Evolutionary conservation across 2,888 invertebrate species (phyloP).

Genomic region (Tillus elongatus): DNA sequence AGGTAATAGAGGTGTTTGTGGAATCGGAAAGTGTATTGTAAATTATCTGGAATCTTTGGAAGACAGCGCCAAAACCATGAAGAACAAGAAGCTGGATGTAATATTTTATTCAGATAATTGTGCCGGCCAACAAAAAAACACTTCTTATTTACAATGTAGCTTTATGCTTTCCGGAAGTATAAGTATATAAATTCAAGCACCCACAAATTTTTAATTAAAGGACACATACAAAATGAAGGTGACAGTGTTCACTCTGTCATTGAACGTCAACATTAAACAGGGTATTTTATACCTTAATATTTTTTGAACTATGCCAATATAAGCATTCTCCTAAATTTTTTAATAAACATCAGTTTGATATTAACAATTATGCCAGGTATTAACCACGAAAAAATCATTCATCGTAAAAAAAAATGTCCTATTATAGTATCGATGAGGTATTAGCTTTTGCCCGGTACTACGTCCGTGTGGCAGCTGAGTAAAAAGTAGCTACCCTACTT

Average conservation of each 20-base stretch:
- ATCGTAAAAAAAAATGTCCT: no score
- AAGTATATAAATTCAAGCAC: slow-evolving; percentile 9
- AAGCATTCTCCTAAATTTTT: no score
- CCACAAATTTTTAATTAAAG: slow-evolving; percentile 13
- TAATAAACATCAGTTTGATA: no score
- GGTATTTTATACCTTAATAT: no score
- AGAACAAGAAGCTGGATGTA: slow-evolving; percentile 6
- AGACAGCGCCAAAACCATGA: not conserved
- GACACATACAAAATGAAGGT: slow-evolving; percentile 14
- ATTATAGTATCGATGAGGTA: no score
- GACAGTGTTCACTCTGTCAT: slow-evolving; percentile 12
- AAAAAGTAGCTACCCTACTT: no score
- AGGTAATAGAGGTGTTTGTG: slow-evolving; percentile 27
- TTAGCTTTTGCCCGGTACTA: no score
- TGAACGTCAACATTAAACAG: no score
- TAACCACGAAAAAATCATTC: no score
- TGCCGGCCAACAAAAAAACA: slow-evolving; percentile 15
- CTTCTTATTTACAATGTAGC: slow-evolving; percentile 9
- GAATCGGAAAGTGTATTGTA: slow-evolving; percentile 27
- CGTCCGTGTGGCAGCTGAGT: no score
- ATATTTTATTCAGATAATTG: slow-evolving; percentile 16
- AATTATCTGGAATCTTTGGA: slow-evolving; percentile 21
- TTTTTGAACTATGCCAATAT: no score
- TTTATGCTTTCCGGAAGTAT: not conserved
- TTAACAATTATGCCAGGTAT: no score